These are phyloP conservation scores for Etheostoma perlongum DNA, from an alignment of 2,797 vertebrate species.

Conservation along the genomic window DNA sequence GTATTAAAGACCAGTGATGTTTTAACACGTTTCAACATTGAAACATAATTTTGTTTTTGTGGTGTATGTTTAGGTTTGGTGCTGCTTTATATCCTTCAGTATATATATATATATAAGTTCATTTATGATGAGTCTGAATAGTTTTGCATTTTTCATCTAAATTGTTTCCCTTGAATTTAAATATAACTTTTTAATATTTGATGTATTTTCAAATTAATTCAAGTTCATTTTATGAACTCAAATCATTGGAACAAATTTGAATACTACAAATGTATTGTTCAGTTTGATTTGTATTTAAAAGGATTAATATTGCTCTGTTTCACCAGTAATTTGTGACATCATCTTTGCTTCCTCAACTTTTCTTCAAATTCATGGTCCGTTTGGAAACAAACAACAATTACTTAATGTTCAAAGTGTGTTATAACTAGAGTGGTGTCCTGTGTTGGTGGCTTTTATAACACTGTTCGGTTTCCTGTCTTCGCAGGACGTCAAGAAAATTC, in stretches of 20 bases:
- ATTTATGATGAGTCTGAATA: neutral
- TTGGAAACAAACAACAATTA: neutral
- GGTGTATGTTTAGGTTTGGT: neutral
- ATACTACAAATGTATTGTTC: neutral
- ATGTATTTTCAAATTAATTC: neutral
- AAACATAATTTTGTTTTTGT: neutral
- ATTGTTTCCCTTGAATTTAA: neutral
- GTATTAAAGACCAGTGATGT: too few relatives aligned
- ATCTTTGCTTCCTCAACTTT: neutral
- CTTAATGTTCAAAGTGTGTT: neutral
- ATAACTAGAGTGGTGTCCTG: neutral
- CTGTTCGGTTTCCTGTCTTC: slow-evolving; percentile 33
- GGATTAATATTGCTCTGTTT: neutral
- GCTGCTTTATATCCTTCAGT: neutral
- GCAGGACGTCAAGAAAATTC: slow-evolving; percentile 89
- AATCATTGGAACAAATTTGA: neutral
- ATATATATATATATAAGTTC: neutral
- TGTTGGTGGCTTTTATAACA: slow-evolving; percentile 14
- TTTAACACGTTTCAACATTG: neutral
- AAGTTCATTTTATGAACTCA: neutral
- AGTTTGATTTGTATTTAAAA: neutral
- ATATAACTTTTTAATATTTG: too few relatives aligned
- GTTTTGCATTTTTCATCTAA: neutral
- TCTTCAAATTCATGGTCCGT: neutral
- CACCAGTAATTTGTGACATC: neutral